These are phyloP conservation scores for Ommatoiulus sabulosus DNA, from an alignment of 2,888 invertebrate species.

Conservation along the genomic window DNA sequence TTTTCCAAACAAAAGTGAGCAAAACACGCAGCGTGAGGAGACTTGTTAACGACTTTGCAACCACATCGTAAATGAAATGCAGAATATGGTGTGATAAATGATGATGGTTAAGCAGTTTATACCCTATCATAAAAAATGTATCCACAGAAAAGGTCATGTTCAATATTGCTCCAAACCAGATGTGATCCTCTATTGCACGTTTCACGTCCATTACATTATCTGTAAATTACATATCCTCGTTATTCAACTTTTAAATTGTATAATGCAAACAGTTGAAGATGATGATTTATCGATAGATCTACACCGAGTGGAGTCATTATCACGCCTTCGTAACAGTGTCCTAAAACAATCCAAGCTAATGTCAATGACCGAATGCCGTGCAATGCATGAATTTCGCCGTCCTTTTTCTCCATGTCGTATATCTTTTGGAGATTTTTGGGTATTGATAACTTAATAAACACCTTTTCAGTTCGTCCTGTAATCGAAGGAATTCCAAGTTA, in stretches of 20 bases:
- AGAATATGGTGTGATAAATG: too few relatives aligned
- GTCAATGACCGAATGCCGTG: constrained; percentile 6
- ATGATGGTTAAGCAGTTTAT: background rate
- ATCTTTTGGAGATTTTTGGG: constrained; percentile 59
- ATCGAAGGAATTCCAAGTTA: too few relatives aligned
- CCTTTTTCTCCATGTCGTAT: constrained; percentile 35
- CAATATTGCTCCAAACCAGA: background rate
- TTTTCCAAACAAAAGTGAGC: too few relatives aligned
- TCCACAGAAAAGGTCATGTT: constrained; percentile 35
- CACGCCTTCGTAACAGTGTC: background rate
- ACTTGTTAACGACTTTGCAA: too few relatives aligned
- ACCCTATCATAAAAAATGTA: constrained; percentile 46
- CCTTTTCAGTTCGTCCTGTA: background rate
- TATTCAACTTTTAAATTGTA: background rate
- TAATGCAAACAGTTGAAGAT: background rate
- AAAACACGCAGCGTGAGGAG: too few relatives aligned
- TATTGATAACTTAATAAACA: background rate
- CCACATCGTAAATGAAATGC: too few relatives aligned
- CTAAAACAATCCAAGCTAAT: background rate
- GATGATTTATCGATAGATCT: background rate
- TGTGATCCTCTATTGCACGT: background rate
- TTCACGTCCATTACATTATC: background rate
- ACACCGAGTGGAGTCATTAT: background rate
- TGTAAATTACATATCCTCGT: background rate
- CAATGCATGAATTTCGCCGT: background rate